Conservation (phyloP, 92 coral and sea anemone species). For the Pocillopora meandrina region DNA sequence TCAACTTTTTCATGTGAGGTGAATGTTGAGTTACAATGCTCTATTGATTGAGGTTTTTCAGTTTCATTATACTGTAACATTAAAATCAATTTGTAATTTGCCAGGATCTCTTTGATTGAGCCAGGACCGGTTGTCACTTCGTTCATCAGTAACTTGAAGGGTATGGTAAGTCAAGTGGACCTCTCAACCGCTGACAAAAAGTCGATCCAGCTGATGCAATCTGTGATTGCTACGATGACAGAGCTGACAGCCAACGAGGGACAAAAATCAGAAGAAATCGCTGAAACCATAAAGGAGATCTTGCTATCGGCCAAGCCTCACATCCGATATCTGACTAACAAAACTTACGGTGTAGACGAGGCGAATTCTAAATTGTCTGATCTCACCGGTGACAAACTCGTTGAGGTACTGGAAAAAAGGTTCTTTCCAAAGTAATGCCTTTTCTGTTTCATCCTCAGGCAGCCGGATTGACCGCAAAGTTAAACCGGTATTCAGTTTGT, state of each 20-base stretch:
- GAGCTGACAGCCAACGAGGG: constrained; percentile 56
- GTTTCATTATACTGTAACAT: no score
- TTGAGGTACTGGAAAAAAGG: constrained; percentile 57
- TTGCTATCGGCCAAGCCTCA: constrained; percentile 77
- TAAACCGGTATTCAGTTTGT: no score
- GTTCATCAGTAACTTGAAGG: constrained; percentile 47
- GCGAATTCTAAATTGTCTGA: constrained; percentile 70
- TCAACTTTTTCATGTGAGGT: no score
- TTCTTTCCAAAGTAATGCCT: constrained; percentile 42
- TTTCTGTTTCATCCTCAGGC: no score
- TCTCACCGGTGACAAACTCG: constrained; percentile 79
- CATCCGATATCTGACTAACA: constrained; percentile 81
- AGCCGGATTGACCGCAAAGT: no score
- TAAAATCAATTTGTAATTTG: not conserved
- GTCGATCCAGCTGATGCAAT: constrained; percentile 71
- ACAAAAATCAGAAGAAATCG: constrained; percentile 82
- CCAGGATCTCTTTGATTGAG: constrained; percentile 81
- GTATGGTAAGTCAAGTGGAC: constrained; percentile 32
- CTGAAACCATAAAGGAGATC: constrained; percentile 66
- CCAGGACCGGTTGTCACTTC: constrained; percentile 86
- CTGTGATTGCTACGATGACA: constrained; percentile 54
- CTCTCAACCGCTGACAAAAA: constrained; percentile 68
- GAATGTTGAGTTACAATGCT: no score
- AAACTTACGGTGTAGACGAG: constrained; percentile 52
- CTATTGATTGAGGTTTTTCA: no score